phyloP scores from a whole-genome alignment of 30 jellyfish, hydroid and myxozoan genomes.

The Catostylus mosaicus region DNA sequence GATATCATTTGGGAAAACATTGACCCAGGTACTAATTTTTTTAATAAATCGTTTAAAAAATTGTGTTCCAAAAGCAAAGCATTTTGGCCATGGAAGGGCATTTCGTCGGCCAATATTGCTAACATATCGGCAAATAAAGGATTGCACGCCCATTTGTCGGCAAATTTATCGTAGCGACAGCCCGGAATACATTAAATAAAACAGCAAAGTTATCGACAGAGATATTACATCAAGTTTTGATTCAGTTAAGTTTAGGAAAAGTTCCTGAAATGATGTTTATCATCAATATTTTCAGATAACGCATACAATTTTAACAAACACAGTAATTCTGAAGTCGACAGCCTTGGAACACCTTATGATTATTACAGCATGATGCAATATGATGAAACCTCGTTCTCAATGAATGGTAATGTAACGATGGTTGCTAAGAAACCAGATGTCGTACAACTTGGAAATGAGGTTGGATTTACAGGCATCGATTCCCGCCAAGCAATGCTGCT shows the following conservation, averaged over 20 bases:
- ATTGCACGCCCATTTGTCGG: no score
- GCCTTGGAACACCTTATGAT: constrained; percentile 89
- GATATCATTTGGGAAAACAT: constrained; percentile 60
- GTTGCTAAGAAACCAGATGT: constrained; percentile 63
- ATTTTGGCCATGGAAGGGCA: no score
- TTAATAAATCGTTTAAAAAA: no score
- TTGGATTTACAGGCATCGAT: constrained; percentile 81
- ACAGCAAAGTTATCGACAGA: no score
- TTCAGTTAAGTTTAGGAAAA: no score
- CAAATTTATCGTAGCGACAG: no score
- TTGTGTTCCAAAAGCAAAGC: no score
- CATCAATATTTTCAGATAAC: constrained; percentile 28
- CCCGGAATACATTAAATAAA: no score
- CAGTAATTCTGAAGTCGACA: constrained; percentile 78
- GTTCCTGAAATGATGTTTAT: not conserved
- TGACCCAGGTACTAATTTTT: constrained; percentile 69
- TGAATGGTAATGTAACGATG: constrained; percentile 80
- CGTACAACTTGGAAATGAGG: constrained; percentile 94
- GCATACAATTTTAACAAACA: constrained; percentile 75
- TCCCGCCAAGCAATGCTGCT: constrained; percentile 75
- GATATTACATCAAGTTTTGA: no score
- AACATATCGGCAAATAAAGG: no score
- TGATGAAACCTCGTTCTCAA: constrained; percentile 84
- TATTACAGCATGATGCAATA: constrained; percentile 88
- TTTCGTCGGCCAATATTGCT: no score